These are phyloP conservation scores for Lapara coniferarum DNA, from an alignment of 2,888 invertebrate genomes.

Conservation along the genomic window DNA sequence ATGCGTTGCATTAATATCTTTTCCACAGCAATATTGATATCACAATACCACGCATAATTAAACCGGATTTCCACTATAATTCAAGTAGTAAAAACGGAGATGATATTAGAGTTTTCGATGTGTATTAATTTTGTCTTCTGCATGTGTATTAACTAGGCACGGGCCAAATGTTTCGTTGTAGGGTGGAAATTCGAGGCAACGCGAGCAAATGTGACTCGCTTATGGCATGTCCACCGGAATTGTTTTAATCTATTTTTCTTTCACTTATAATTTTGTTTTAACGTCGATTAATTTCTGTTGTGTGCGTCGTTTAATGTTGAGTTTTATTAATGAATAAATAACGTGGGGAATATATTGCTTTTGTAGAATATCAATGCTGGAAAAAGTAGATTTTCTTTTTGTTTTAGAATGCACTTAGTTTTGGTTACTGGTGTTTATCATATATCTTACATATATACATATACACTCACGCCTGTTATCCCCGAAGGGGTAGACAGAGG, in stretches of 20 bases:
- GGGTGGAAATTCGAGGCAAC: slow-evolving; percentile 16
- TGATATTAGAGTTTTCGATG: too few relatives aligned
- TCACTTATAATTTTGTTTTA: slow-evolving; percentile 30
- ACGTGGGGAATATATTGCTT: background rate
- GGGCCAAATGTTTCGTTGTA: background rate
- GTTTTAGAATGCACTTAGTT: background rate
- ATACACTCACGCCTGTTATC: too few relatives aligned
- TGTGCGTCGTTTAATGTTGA: slow-evolving; percentile 22
- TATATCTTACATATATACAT: too few relatives aligned
- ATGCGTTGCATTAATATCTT: too few relatives aligned
- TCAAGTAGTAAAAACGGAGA: too few relatives aligned
- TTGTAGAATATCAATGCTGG: background rate
- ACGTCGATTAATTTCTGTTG: slow-evolving; percentile 29
- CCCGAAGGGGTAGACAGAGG: too few relatives aligned
- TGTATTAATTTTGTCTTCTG: background rate
- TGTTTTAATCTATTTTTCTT: slow-evolving; percentile 40
- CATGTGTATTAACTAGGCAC: background rate
- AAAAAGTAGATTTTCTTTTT: background rate
- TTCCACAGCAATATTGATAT: too few relatives aligned
- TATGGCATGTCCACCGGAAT: slow-evolving; percentile 35
- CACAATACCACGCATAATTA: too few relatives aligned
- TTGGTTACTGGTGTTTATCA: too few relatives aligned
- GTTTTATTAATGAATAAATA: background rate
- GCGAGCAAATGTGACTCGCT: slow-evolving; percentile 29
- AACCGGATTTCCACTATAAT: background rate